Conservation (phyloP, 2,888 invertebrate genomes). For the Autographa pulchrina region DNA sequence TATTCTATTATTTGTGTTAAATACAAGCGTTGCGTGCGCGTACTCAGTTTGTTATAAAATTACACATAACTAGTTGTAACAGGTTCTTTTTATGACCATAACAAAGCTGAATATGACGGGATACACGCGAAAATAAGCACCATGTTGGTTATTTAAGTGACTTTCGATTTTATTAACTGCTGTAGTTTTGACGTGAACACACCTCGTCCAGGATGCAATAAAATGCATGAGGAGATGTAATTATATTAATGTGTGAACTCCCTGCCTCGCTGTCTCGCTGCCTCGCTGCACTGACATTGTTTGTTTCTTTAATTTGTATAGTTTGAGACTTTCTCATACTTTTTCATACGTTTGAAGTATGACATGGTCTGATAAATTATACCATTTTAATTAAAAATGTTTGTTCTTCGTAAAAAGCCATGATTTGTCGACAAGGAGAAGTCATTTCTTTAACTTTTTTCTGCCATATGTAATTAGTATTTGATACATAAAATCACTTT, state of each 20-base stretch:
- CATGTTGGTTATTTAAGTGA: slow-evolving; percentile 35
- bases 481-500: not conserved
- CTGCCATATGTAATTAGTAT: not conserved
- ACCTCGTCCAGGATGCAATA: slow-evolving; percentile 45
- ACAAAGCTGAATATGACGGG: slow-evolving; percentile 57
- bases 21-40: slow-evolving; percentile 56
- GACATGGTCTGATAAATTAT: slow-evolving; percentile 5
- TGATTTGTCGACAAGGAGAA: not conserved
- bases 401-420: not conserved
- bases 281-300: slow-evolving; percentile 18
- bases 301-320: slow-evolving; percentile 15
- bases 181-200: slow-evolving; percentile 17
- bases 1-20: slow-evolving; percentile 60
- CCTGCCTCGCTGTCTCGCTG: not conserved
- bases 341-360: slow-evolving; percentile 29
- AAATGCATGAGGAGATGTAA: slow-evolving; percentile 27
- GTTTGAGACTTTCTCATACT: slow-evolving; percentile 42
- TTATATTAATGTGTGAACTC: slow-evolving; percentile 51
- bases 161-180: slow-evolving; percentile 40
- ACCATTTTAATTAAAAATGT: not conserved
- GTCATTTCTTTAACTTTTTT: not conserved
- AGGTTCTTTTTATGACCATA: slow-evolving; percentile 60
- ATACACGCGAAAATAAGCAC: slow-evolving; percentile 56
- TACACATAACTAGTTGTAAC: slow-evolving; percentile 58
- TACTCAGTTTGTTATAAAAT: slow-evolving; percentile 63